These are phyloP conservation scores for Campoletis raptor DNA, from an alignment of 2,888 invertebrate genomes.

Conservation along the genomic window DNA sequence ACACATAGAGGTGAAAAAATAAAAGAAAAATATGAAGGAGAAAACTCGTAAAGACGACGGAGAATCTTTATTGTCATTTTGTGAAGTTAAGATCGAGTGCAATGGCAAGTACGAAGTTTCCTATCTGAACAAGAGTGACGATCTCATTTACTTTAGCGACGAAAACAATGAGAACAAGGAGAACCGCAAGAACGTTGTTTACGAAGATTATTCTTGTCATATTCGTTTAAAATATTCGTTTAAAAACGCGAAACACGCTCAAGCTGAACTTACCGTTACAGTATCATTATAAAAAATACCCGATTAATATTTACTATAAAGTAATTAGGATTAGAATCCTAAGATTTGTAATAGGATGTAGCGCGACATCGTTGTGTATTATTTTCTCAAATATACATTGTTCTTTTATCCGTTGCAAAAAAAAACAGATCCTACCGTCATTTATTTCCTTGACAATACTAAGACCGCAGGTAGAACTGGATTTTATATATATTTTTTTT, in stretches of 20 bases:
- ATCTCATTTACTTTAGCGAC: constrained; percentile 52
- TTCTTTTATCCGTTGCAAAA: not conserved
- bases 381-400: not conserved
- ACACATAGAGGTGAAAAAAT: not conserved
- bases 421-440: not conserved
- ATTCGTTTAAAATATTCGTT: constrained; percentile 64
- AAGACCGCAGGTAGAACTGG: not conserved
- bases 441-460: not conserved
- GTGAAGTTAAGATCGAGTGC: constrained; percentile 36
- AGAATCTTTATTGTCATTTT: constrained; percentile 27
- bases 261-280: no score
- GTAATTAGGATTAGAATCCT: not conserved
- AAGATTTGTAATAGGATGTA: not conserved
- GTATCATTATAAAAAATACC: not conserved
- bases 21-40: not conserved
- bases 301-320: not conserved
- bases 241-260: constrained; percentile 58
- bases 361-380: not conserved
- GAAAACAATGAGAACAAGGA: constrained; percentile 48
- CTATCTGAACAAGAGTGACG: constrained; percentile 16
- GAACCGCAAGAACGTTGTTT: constrained; percentile 63
- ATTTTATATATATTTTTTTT: not conserved
- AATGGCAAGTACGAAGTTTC: constrained; percentile 11
- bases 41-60: constrained; percentile 1
- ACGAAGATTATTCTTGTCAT: constrained; percentile 69